A percentile compares a stretch with the other conserved stretches of the same genome.
Evolutionary conservation across 2,888 invertebrate species (phyloP).

Genomic region (Scaptomyza parva): DNA sequence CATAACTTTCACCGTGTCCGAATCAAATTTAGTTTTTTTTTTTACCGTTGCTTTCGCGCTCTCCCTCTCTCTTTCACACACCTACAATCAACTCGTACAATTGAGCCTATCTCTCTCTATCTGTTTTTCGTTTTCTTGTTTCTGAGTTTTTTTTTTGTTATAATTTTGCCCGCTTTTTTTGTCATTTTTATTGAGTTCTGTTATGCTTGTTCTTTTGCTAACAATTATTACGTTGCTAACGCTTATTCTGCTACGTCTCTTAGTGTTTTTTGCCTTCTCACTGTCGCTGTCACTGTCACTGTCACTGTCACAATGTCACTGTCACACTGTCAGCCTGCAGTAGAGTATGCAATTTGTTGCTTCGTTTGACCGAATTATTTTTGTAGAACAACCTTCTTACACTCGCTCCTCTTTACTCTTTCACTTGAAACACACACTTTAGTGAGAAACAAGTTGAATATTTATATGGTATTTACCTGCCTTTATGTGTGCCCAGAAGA

Average conservation of each 20-base stretch:
- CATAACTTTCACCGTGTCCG: constrained; percentile 51
- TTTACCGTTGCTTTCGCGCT: neutral
- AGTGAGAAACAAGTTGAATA: constrained; percentile 6
- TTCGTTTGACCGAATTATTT: constrained; percentile 11
- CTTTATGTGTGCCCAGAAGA: neutral
- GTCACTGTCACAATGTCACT: neutral
- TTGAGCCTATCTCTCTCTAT: constrained; percentile 4
- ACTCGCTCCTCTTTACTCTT: neutral
- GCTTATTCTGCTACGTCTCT: neutral
- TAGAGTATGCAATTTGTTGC: constrained; percentile 15
- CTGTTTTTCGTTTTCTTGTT: constrained; percentile 1
- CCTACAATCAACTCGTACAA: neutral
- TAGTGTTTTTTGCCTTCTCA: neutral
- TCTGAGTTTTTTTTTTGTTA: constrained; percentile 8
- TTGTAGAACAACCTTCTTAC: constrained; percentile 1
- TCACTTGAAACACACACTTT: constrained; percentile 19
- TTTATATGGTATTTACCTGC: neutral
- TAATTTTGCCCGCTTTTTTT: constrained; percentile 20
- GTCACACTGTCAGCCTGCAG: constrained; percentile 17
- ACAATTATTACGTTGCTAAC: constrained; percentile 18
- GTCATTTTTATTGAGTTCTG: constrained; percentile 14
- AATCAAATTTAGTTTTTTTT: constrained; percentile 35
- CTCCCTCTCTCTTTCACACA: neutral
- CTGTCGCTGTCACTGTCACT: constrained; percentile 1
- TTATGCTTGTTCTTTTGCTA: constrained; percentile 23